Percentiles rank a stretch among this genome's conserved stretches.
These are phyloP conservation scores for Actenoides lindsayi DNA, from an alignment of 2,113 vertebrate species.

Conservation along the genomic window DNA sequence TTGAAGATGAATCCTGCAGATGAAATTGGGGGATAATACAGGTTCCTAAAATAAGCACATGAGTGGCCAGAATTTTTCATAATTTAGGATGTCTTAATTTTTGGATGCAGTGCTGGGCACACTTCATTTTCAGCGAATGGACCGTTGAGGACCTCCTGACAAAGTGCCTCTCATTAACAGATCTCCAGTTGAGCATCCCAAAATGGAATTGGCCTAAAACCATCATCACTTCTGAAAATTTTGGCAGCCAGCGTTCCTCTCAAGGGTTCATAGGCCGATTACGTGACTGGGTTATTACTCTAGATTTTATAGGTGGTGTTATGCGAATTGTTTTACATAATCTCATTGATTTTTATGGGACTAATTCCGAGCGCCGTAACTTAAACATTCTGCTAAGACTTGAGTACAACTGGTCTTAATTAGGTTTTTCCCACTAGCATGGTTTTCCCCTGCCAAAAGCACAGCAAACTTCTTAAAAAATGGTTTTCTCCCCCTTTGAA, in stretches of 20 bases:
- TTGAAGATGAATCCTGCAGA: conserved; percentile 9
- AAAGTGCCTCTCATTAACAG: neutral
- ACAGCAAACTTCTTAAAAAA: conserved; percentile 9
- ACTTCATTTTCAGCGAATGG: conserved; percentile 36
- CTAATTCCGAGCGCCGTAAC: neutral
- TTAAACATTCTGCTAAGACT: conserved; percentile 17
- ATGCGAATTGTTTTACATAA: conserved; percentile 23
- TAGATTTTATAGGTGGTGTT: neutral
- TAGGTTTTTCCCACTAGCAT: neutral
- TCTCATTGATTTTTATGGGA: neutral
- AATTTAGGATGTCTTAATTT: conserved; percentile 39
- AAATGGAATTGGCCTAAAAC: conserved; percentile 43
- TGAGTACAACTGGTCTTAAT: neutral
- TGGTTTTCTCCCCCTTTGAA: neutral
- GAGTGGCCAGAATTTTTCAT: neutral
- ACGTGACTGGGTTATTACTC: neutral
- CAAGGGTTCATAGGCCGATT: neutral
- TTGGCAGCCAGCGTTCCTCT: neutral
- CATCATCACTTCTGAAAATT: conserved; percentile 31
- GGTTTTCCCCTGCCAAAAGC: neutral
- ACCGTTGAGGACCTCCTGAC: conserved; percentile 32
- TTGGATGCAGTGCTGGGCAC: conserved; percentile 15
- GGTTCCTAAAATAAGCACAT: conserved; percentile 26
- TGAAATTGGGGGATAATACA: conserved; percentile 2
- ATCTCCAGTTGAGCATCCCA: conserved; percentile 36